phyloP scores from a whole-genome alignment of 1,140 invertebrate genomes.

The Pachyrhynchus sulphureomaculatus region DNA sequence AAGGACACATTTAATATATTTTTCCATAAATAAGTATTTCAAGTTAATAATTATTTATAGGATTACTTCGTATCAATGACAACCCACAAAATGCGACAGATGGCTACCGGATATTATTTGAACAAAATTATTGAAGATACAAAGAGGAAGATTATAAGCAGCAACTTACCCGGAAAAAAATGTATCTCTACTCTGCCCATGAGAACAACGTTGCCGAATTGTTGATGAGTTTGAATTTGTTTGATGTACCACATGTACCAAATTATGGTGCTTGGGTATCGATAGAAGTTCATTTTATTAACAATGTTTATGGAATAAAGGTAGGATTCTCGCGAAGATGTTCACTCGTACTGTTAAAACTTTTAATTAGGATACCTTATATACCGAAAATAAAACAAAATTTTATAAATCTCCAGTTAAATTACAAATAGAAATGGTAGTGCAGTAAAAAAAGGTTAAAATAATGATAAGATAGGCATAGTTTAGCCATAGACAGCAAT shows the following conservation, averaged over 20 bases:
- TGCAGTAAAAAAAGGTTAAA: too few relatives aligned
- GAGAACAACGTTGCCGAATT: slow-evolving; percentile 71
- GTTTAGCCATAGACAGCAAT: too few relatives aligned
- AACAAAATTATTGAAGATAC: slow-evolving; percentile 63
- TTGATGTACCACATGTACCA: slow-evolving; percentile 62
- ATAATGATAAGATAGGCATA: too few relatives aligned
- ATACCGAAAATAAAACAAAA: too few relatives aligned
- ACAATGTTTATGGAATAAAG: slow-evolving; percentile 24
- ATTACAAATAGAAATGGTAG: too few relatives aligned
- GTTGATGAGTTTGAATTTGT: slow-evolving; percentile 64
- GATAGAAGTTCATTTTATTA: slow-evolving; percentile 34
- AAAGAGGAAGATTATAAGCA: slow-evolving; percentile 54
- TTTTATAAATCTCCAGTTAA: too few relatives aligned
- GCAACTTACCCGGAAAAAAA: slow-evolving; percentile 57
- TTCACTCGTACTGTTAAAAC: too few relatives aligned
- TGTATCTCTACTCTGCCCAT: slow-evolving; percentile 69
- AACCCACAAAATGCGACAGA: slow-evolving; percentile 19
- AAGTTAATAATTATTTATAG: too few relatives aligned
- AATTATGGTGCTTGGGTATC: slow-evolving; percentile 54
- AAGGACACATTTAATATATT: too few relatives aligned
- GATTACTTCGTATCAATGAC: slow-evolving; percentile 25
- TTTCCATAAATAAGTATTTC: too few relatives aligned
- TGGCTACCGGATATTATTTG: slow-evolving; percentile 52
- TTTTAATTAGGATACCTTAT: too few relatives aligned
- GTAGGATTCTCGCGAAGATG: too few relatives aligned